Base-by-base conservation (phyloP, 1,140 invertebrate species). In the Hylaeus volcanicus region DNA sequence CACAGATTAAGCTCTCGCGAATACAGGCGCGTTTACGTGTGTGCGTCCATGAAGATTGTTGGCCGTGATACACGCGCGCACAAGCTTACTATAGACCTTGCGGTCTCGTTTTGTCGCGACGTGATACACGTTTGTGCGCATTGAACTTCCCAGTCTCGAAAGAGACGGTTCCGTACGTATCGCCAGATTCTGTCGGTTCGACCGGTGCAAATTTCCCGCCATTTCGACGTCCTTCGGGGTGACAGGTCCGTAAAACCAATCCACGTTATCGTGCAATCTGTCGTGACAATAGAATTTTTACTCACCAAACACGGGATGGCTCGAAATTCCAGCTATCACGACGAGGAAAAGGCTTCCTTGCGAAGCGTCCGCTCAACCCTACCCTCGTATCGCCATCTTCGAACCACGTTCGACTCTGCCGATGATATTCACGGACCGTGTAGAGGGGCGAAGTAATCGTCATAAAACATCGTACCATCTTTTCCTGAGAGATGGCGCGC, bases 321-420 rank as follows among this genome's bases (percentile, higher is more conserved):
- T 64, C 63, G 73, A 41, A 55, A 70, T 74, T 64, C 73, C 45
- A 41, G 69, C 76, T 65, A 64, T 80, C 76, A 73, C 73, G 56
- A 68, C 70, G 78, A 86, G 76, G 81, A 88, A 87, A 74, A 86
- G 86, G 76, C 85, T 89, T 89, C 85, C 87, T 88, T 72, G 78
- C 86, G 84, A 80, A 87, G 83, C 87, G 84, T 84, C 85, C 77
- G 81, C 63, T 61, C 82, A 86, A 89, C 86, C 87, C 91, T 91
- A 92, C 89, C 90, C 91, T 89, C 87, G 73, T 79, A 88, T 89
- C 91, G 92, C 92, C 92, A 93, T 93, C 89, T 93, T 93, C 88
- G 88, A 86, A 90, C 79, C 83, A 72, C 78, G 61, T 79, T 82
- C 81, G 82, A 86, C 86, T 90, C 82, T 85, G 84, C 71, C 84